These are phyloP conservation scores for Halocynthia roretzi DNA, from an alignment of 23 tunicate genomes.

Conservation along the genomic window DNA sequence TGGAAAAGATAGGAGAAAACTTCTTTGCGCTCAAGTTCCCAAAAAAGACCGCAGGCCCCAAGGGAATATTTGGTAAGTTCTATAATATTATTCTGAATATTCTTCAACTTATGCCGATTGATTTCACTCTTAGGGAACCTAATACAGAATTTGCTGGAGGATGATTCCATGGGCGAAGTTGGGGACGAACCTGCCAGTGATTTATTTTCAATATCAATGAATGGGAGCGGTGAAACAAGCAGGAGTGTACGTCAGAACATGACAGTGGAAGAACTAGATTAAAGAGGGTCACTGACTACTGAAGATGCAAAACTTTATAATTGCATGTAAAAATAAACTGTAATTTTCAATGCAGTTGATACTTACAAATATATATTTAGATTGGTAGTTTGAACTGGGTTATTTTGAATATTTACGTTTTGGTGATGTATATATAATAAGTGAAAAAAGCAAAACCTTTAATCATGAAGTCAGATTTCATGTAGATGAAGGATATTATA, in stretches of 20 bases:
- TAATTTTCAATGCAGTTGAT: too few species aligned
- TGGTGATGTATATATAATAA: too few species aligned
- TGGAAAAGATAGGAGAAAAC: constrained; percentile 57
- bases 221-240: neutral
- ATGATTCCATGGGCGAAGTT: neutral
- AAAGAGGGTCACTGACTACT: neutral
- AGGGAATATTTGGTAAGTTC: constrained; percentile 11
- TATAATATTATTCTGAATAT: neutral
- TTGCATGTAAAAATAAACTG: too few species aligned
- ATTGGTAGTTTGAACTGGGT: too few species aligned
- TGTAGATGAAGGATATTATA: too few species aligned
- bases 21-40: constrained; percentile 51
- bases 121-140: too few species aligned
- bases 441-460: too few species aligned
- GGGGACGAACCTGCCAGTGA: neutral
- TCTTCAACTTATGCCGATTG: neutral
- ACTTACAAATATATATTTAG: too few species aligned
- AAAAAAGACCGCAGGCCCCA: constrained; percentile 12
- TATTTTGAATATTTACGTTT: too few species aligned
- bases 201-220: neutral
- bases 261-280: constrained; percentile 25
- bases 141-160: neutral
- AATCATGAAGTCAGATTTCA: too few species aligned
- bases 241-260: constrained; percentile 4
- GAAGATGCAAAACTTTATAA: too few species aligned